Evolutionary conservation across 2,797 vertebrate species (phyloP), one percentile per base, ranked within the genome.

Genomic region (Anisognathus igniventris): DNA sequence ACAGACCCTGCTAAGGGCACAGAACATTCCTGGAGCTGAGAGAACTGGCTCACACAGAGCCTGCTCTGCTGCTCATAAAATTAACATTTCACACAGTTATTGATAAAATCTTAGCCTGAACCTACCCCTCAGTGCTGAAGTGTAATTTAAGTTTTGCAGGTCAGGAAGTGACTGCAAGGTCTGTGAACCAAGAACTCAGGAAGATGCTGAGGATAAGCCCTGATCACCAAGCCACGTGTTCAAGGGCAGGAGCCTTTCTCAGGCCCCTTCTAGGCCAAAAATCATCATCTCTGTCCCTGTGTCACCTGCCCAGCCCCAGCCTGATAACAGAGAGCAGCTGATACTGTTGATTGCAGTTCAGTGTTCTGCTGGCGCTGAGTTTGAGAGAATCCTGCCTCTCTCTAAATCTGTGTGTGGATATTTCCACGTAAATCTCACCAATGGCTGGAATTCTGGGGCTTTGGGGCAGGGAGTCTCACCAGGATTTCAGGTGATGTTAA

Each of bases 401-500:
- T 75, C 71, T 58, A 53, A 39, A 54, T 17, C 45, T 35, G 12
- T 7, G 10, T 20, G 33, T 61, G 82, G 60, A 56, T 47, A 54
- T 78, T 96, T 88, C 95, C 91, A 51, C 58, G 75, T 28, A 66
- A 77, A 31, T 64, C 94, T 65, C 88, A 88, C 81, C 30, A 81
- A 71, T 56, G 83, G 76, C 67, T 95, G 95, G 58, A 82, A 77
- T 73, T 68, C 89, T 8, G 40, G 93, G 80, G 87, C 83, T 92
- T 94, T 85, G 48, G 90, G 90, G 87, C 74, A 47, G 45, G 50
- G 45, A 70, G 18, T 86, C 77, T 90, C 71, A 35, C 79, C 12
- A 0, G n/a, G 61, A 24, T 88, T 83, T 58, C 85, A 86, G 82
- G 51, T 57, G 89, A 21, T 61, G 56, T 86, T 95, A 88, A 92